Base-by-base conservation (phyloP, 2,888 invertebrate species). In the Altica lythri region DNA sequence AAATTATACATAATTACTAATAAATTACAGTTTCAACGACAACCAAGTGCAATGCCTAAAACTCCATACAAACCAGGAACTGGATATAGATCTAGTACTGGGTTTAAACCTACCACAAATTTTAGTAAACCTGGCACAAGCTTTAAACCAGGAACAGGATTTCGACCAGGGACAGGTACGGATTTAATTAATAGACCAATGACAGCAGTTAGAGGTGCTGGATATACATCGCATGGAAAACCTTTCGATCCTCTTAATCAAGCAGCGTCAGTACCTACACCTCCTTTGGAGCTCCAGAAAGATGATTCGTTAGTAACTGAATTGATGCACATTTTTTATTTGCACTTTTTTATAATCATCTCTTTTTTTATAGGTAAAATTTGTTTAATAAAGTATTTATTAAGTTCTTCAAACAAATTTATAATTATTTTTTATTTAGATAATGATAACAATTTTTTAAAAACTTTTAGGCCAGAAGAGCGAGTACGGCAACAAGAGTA, bases 191-290 rank as follows among this genome's bases (percentile, higher is more conserved):
- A 71, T 47, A 63, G 99, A 51, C 98, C 99, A 0, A 95, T 98
- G 83, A 99, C 99, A 2, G 97, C 98, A 1, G 93, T 98, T 29
- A 83, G 95, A 52, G 97, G 95, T 5, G 97, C 95, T 17, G 99
- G 99, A 1, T 99, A 94, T 75, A 93, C 93, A 2, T 93, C 95
- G 1, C 84, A 83, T 69, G 82, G 76, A 62, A 81, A 80, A 61
- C 80, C 80, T 56, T 89, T 92, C 69, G 89, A 94, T 73, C 92
- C 90, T 3, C 77, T 94, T 54, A 85, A 90, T 66, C 88, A 90
- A 61, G 81, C 81, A 14, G 74, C 77, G 0, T 78, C 78, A 59
- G 75, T 76, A 10, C 74, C 80, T 38, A 81, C 80, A 53, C 85
- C 83, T 40, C 81, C 84, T 4, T 79, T 86, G 42, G 90, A 88